Conservation (phyloP, 1,140 invertebrate genomes). For the Hyles euphorbiae region DNA sequence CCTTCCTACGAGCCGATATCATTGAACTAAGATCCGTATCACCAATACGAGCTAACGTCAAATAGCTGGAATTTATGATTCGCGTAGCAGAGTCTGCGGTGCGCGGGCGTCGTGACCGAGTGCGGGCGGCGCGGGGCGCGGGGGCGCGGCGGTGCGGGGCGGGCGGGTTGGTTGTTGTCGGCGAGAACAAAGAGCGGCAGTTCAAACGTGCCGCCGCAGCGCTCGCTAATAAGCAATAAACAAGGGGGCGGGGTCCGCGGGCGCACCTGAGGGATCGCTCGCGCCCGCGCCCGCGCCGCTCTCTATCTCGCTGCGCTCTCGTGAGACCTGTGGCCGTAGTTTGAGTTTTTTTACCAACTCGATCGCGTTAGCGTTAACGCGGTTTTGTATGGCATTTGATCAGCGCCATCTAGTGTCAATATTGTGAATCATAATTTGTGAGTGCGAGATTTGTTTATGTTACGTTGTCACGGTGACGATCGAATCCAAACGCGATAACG, state of each 20-base stretch:
- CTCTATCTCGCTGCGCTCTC: slow-evolving; percentile 15
- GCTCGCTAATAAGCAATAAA: slow-evolving; percentile 72
- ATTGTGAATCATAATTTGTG: no score
- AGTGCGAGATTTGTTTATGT: no score
- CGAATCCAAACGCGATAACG: no score
- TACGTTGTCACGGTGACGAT: no score
- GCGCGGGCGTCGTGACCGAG: slow-evolving; percentile 52
- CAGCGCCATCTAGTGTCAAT: no score
- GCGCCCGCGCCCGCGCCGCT: slow-evolving; percentile 26
- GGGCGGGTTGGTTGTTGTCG: slow-evolving; percentile 33
- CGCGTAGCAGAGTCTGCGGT: slow-evolving; percentile 39
- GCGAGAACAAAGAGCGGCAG: slow-evolving; percentile 64
- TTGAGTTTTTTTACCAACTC: no score
- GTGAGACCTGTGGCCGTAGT: slow-evolving; percentile 19
- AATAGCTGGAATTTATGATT: slow-evolving; percentile 66
- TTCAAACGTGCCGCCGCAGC: slow-evolving; percentile 61
- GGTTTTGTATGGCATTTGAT: no score
- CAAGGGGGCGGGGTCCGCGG: slow-evolving; percentile 61
- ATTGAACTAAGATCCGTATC: slow-evolving; percentile 61
- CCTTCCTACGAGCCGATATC: slow-evolving; percentile 49
- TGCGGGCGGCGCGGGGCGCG: slow-evolving; percentile 17
- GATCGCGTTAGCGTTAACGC: no score
- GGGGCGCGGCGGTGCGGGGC: not conserved
- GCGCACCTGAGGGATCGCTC: slow-evolving; percentile 64
- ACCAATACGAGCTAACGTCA: slow-evolving; percentile 54